A percentile compares a stretch with the other conserved stretches of the same genome.
Conservation (phyloP, 2,113 vertebrate genomes). For the Ivindomyrus marchei region DNA sequence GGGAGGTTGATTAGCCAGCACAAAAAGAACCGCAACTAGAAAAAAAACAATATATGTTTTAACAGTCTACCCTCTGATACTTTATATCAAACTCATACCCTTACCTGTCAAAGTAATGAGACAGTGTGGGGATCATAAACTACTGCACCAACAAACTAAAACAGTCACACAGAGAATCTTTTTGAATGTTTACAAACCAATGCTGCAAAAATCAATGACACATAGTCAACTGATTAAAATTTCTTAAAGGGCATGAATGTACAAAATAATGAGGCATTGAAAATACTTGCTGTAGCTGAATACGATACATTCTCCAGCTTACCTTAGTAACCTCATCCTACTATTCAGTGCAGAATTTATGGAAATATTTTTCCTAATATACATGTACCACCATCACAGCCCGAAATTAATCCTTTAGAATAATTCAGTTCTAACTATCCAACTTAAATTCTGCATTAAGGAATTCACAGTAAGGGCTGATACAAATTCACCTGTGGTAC, state of each 20-base stretch:
- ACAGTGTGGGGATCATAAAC: neutral
- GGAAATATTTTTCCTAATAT: neutral
- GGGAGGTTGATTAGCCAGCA: neutral
- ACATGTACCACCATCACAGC: neutral
- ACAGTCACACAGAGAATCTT: neutral
- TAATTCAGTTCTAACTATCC: neutral
- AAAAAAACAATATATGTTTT: neutral
- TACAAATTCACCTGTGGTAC: neutral
- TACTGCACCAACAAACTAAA: neutral
- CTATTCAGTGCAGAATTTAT: neutral
- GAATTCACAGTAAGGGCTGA: neutral
- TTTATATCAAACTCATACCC: neutral
- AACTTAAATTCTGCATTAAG: neutral
- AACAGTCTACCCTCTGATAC: neutral
- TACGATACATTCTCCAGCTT: neutral
- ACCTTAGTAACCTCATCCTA: neutral
- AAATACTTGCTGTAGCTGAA: neutral
- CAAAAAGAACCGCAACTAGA: neutral
- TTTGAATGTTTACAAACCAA: neutral
- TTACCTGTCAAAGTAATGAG: neutral
- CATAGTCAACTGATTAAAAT: neutral
- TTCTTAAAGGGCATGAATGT: neutral
- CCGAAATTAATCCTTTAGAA: neutral
- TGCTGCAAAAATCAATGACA: neutral
- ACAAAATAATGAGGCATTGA: slow-evolving; percentile 16